A percentile compares a stretch with the other conserved stretches of the same genome.
Evolutionary conservation across 2,113 vertebrate species (phyloP).

Genomic region (Aepyceros melampus): DNA sequence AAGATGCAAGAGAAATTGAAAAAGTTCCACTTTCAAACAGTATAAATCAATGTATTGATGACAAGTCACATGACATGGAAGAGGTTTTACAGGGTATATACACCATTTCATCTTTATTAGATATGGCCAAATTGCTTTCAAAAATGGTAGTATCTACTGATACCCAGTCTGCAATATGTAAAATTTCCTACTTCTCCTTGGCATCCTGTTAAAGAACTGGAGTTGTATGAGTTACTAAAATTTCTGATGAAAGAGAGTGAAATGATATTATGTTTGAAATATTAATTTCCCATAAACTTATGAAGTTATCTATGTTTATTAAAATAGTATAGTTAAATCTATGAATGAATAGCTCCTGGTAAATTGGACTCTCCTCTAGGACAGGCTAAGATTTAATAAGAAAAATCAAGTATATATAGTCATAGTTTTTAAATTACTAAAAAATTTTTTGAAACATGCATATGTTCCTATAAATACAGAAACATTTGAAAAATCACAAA

Average conservation of each 20-base stretch:
- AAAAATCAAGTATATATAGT: not conserved
- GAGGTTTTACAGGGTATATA: not conserved
- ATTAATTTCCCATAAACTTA: not conserved
- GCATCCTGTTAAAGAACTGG: not conserved
- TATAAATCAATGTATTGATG: not conserved
- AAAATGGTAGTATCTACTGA: not conserved
- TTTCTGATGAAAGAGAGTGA: not conserved
- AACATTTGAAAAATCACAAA: not conserved
- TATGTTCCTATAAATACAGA: not conserved
- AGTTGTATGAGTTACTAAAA: constrained; percentile 21
- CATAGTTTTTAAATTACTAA: not conserved
- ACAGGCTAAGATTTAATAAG: not conserved
- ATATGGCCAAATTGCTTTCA: not conserved
- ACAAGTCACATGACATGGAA: not conserved
- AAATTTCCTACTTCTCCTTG: not conserved
- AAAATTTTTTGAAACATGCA: not conserved
- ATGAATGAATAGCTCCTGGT: not conserved
- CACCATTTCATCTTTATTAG: not conserved
- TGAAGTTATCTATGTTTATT: not conserved
- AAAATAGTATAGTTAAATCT: not conserved
- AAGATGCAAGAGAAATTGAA: not conserved
- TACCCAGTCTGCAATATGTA: not conserved
- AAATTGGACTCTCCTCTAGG: not conserved
- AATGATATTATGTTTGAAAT: not conserved
- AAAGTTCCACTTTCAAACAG: not conserved